phyloP scores from a whole-genome alignment of 2,888 invertebrate species.

The Oscheius sp. region DNA sequence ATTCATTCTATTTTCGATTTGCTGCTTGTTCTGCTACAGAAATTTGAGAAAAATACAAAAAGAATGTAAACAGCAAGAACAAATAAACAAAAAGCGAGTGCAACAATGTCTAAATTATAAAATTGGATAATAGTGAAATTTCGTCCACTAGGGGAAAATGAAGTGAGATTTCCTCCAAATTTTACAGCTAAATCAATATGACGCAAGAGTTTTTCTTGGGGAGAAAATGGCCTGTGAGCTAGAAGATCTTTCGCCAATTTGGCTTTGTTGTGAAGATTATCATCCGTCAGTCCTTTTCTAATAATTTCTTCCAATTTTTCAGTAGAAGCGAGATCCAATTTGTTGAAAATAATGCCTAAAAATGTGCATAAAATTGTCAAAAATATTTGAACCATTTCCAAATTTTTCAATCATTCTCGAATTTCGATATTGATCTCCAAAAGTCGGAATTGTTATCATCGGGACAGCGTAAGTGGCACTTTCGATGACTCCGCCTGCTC shows the following conservation, averaged over 20 bases:
- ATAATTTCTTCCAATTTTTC: conserved; percentile 41
- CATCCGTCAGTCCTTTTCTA: conserved; percentile 39
- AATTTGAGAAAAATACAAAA: too few species aligned
- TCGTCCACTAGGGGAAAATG: conserved; percentile 19
- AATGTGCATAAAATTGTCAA: not conserved
- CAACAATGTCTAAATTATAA: conserved; percentile 27
- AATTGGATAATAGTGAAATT: conserved; percentile 13
- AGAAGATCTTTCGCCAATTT: conserved; percentile 6
- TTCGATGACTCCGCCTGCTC: conserved; percentile 16
- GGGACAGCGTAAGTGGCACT: conserved; percentile 12
- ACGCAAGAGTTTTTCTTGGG: conserved; percentile 22
- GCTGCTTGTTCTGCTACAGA: too few species aligned
- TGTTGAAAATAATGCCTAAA: conserved; percentile 44
- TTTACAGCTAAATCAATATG: conserved; percentile 18
- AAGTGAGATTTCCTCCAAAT: conserved; percentile 15
- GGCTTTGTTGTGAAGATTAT: conserved; percentile 4
- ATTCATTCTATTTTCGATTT: too few species aligned
- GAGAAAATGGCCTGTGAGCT: conserved; percentile 13
- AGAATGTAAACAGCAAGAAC: not conserved
- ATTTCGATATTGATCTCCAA: conserved; percentile 25
- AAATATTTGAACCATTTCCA: conserved; percentile 13
- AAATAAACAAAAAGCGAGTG: not conserved
- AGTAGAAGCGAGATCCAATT: conserved; percentile 42
- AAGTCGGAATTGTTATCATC: conserved; percentile 15
- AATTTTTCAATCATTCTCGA: conserved; percentile 19